Conservation (phyloP, 2,113 vertebrate genomes). For the Lagenorhynchus albirostris region DNA sequence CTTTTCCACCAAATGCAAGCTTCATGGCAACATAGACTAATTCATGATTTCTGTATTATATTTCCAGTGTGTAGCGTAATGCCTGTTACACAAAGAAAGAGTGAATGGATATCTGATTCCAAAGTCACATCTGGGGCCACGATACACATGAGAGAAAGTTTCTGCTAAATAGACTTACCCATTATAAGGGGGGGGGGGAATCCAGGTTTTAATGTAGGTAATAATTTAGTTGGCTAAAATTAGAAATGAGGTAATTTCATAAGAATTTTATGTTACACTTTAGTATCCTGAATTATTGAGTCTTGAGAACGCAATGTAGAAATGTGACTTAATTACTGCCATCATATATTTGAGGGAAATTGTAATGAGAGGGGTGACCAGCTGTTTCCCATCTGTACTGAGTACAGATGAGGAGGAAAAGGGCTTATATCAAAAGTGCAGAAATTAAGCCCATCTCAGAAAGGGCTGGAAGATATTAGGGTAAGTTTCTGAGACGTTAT, state of each 20-base stretch:
- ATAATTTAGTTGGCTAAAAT: slow-evolving; percentile 57
- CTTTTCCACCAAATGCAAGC: neutral
- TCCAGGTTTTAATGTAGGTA: slow-evolving; percentile 44
- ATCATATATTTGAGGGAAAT: slow-evolving; percentile 60
- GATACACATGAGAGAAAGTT: neutral
- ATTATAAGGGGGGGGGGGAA: neutral
- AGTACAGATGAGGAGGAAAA: neutral
- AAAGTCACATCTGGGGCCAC: slow-evolving; percentile 42
- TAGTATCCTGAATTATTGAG: slow-evolving; percentile 64
- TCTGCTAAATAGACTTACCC: neutral
- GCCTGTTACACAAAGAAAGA: neutral
- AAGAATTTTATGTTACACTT: slow-evolving; percentile 67
- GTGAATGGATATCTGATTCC: neutral
- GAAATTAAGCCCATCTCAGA: slow-evolving; percentile 1
- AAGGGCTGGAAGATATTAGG: neutral
- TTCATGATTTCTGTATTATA: neutral
- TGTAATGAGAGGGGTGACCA: slow-evolving; percentile 52
- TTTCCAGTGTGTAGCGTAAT: neutral
- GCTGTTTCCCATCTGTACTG: slow-evolving; percentile 55
- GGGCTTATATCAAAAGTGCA: slow-evolving; percentile 16
- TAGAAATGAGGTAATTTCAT: slow-evolving; percentile 66
- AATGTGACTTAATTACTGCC: slow-evolving; percentile 64
- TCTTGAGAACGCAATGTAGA: slow-evolving; percentile 6
- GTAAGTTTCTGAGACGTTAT: neutral
- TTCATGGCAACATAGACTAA: neutral